Evolutionary conservation across 2,888 invertebrate species (phyloP).

Genomic region (Apodemia zela): DNA sequence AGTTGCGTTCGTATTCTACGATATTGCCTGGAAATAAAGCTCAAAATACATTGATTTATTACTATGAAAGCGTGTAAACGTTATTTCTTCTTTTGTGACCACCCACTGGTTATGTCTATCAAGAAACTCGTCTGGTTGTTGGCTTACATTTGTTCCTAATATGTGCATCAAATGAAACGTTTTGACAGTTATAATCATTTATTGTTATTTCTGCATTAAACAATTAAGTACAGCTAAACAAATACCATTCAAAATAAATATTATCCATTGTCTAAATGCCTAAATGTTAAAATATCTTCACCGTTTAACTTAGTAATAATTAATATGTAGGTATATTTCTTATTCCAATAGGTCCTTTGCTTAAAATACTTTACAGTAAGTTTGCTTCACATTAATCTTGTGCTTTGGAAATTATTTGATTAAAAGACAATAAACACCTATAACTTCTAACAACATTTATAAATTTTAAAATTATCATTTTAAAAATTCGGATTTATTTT

Average conservation of each 20-base stretch:
- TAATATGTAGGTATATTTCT: constrained; percentile 3
- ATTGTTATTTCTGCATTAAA: constrained; percentile 8
- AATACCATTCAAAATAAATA: constrained; percentile 5
- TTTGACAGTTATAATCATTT: neutral
- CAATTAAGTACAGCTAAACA: neutral
- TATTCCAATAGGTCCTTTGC: neutral
- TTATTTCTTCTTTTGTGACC: no score
- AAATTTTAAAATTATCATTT: no score
- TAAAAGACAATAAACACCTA: neutral
- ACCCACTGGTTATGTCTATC: no score
- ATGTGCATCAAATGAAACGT: constrained; percentile 7
- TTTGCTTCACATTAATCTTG: neutral
- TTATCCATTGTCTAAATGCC: neutral
- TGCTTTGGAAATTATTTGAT: neutral
- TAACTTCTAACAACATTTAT: no score
- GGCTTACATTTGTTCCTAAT: no score
- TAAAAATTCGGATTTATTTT: no score
- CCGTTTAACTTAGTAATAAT: neutral
- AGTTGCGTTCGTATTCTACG: no score
- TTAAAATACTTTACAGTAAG: neutral
- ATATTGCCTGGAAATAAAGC: no score
- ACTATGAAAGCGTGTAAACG: no score
- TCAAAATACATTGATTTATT: no score
- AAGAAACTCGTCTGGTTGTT: no score
- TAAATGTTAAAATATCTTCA: constrained; percentile 1